Base-by-base conservation (phyloP, 2,888 invertebrate species). In the Drosophila dives region DNA sequence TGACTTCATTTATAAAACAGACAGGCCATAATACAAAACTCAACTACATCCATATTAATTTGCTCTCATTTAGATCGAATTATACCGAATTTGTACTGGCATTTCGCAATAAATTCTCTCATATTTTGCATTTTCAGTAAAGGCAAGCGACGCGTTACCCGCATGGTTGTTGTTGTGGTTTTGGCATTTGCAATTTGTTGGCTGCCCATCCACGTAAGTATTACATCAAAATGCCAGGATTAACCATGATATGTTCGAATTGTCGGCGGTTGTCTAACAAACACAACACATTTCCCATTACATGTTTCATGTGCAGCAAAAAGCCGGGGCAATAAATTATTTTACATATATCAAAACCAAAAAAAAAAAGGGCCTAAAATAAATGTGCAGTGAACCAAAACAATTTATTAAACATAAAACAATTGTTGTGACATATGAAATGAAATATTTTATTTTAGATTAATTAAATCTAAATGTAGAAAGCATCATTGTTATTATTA, bases 141-240 rank as follows among this genome's bases (percentile, higher is more conserved):
- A 77, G 97, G 97, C 74, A 97, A 97, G 93, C 96, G 96, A 93
- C 95, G 98, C 80, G 98, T 98, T 40, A 99, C 98, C 8, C 94
- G 97, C 77, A 96, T 99, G 96, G 98, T 99, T 26, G 95, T 98
- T 71, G 96, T 98, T 61, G 97, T 98, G 61, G 97, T 98, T 2
- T 95, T 97, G 60, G 97, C 97, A 55, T 99, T 99, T 93, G 98
- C 98, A 26, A 94, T 98, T 49, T 98, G 98, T 93, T 98, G 98
- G 98, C 95, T 97, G 89, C 99, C 99, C 33, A 97, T 99, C 91
- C 98, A 98, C 94, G 96, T 98, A 87, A 94, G 93, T 92, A 68
- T 11, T 53, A 23, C 5, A 29, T 26, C 15, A 17, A 23, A 7
- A 23, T 23, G 17, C 20, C 20, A 17, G 23, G 23, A 23, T 20